Evolutionary conservation across 1,140 invertebrate genomes (phyloP).

Genomic region (Pinna nobilis): DNA sequence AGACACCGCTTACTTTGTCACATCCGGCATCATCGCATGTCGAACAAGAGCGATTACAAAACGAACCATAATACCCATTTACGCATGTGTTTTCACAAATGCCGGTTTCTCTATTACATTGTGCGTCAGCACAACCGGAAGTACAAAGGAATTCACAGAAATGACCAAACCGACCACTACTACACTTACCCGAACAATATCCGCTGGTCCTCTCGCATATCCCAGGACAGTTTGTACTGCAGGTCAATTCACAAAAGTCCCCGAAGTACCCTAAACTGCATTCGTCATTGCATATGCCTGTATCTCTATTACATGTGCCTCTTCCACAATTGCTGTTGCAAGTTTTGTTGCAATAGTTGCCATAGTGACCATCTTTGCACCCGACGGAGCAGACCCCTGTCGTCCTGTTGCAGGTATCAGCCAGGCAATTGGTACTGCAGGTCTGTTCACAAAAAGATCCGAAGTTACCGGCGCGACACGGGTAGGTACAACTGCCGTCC

Average conservation of each 20-base stretch:
- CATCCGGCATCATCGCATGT: constrained; percentile 28
- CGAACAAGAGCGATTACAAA: constrained; percentile 34
- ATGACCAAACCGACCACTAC: constrained; percentile 24
- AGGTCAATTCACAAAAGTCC: constrained; percentile 1
- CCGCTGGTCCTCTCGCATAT: neutral
- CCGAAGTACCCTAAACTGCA: constrained; percentile 12
- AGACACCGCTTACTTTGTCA: constrained; percentile 28
- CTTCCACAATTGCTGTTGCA: constrained; percentile 17
- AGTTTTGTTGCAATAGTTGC: constrained; percentile 21
- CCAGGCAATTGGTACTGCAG: constrained; percentile 9
- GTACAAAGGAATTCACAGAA: constrained; percentile 16
- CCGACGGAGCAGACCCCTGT: constrained; percentile 10
- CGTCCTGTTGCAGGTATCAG: neutral
- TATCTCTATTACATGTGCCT: neutral
- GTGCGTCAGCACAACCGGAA: constrained; percentile 22
- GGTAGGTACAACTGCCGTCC: constrained; percentile 17
- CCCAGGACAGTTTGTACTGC: neutral
- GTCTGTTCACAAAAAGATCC: constrained; percentile 14
- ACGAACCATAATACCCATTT: constrained; percentile 34
- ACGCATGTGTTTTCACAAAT: constrained; percentile 40
- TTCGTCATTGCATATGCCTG: constrained; percentile 2
- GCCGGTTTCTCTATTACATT: constrained; percentile 36
- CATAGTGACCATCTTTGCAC: constrained; percentile 23
- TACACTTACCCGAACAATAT: constrained; percentile 32
- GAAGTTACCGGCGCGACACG: constrained; percentile 34